Evolutionary conservation across 2,797 vertebrate species (phyloP).

Genomic region (Sebastiscus albofasciatus): DNA sequence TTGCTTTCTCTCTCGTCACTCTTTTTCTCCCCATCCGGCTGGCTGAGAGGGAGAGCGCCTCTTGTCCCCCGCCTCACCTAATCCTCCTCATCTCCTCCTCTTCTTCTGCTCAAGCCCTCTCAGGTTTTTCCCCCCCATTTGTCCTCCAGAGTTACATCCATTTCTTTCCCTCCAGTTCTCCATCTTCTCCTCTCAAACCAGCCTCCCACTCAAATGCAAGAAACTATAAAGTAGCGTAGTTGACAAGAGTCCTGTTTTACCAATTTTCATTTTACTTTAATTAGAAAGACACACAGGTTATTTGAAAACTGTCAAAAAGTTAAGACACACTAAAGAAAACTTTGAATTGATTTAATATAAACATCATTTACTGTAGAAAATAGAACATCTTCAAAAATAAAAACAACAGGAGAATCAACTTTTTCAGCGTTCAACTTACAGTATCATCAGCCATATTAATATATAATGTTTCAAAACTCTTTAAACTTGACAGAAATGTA

Average conservation of each 20-base stretch:
- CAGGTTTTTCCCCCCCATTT: background rate
- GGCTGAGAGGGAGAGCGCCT: conserved; percentile 50
- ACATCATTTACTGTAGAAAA: background rate
- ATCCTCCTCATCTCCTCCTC: conserved; percentile 59
- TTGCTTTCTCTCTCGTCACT: conserved; percentile 34
- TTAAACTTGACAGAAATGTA: background rate
- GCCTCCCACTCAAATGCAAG: background rate
- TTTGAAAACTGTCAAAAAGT: background rate
- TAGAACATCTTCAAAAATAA: background rate
- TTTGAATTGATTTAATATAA: background rate
- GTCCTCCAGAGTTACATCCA: conserved; percentile 20
- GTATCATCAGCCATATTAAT: background rate
- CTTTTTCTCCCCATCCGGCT: conserved; percentile 58
- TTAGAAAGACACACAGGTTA: background rate
- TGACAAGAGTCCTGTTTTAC: background rate
- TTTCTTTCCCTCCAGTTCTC: background rate
- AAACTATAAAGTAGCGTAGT: background rate
- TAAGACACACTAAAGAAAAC: background rate
- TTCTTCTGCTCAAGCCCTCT: conserved; percentile 44
- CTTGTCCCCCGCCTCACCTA: conserved; percentile 68
- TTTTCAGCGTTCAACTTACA: background rate
- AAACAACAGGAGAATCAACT: background rate
- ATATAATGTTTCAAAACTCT: background rate
- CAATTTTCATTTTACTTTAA: background rate
- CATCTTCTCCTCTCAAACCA: background rate